Evolutionary conservation across 2,797 vertebrate species (phyloP), one percentile per base, ranked within the genome.

Genomic region (Tokudaia muenninki): DNA sequence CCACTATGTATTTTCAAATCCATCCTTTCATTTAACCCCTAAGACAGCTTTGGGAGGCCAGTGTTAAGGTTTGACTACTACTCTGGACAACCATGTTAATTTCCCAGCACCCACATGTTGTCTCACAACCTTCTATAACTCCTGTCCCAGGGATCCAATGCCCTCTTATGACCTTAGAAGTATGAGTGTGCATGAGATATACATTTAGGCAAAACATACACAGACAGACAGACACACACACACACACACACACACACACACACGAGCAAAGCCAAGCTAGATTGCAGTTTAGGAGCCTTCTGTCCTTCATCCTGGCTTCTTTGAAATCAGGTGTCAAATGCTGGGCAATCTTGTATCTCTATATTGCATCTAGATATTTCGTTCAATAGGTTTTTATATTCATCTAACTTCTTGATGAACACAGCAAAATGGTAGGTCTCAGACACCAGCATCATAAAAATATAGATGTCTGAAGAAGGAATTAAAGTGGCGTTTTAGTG

Each of bases 1-100:
- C 55, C 37, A 12, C 31, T 0, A 34, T 19, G n/a, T 55, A 61
- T 41, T 84, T 74, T 50, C 44, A 74, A n/a, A 19, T 26, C 10
- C 19, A 24, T 74, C 80, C 70, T 95, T 84, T 94, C 14, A 70
- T 47, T 93, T 91, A 74, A 67, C 37, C 17, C 17, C 94, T 91
- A 57, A 87, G 63, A 61, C 47, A 88, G 22, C 24, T 34, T 88
- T 41, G 2, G 63, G 70, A 75, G 14, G 19, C 52, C 57, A 11
- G 3, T 47, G 37, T 67, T 67, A 34, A 65, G 31, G 29, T 47
- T 63, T 50, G 83, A 1, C 31, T 9, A 6, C 44, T 67, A 14
- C 13, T 67, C 29, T 21, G 26, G 29, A 22, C 19, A 70, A n/a
- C 29, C 44, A 47, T 22, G 29, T 86, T 67, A 19, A 86, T n/a